These are phyloP conservation scores for Mus pahari DNA, from an alignment of 2,113 vertebrate genomes.

Conservation along the genomic window DNA sequence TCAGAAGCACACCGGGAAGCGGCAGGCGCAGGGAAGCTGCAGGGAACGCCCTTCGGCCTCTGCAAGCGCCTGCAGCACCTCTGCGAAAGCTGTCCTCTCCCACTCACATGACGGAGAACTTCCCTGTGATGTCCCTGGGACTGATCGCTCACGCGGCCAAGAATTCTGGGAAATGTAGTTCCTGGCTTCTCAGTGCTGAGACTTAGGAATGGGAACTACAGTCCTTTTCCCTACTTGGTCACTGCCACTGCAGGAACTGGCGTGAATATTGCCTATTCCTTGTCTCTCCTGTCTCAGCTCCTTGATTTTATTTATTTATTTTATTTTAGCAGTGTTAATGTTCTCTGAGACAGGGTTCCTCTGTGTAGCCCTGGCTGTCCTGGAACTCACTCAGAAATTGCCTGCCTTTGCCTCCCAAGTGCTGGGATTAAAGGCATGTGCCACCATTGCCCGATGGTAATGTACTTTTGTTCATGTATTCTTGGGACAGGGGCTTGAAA, in stretches of 20 bases:
- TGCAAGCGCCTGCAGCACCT: neutral
- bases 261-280: neutral
- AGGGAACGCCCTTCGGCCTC: neutral
- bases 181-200: neutral
- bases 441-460: neutral
- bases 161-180: constrained; percentile 47
- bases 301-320: neutral
- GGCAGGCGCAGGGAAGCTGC: neutral
- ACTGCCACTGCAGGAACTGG: neutral
- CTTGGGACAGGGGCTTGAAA: too few relatives aligned
- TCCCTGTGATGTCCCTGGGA: neutral
- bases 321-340: neutral
- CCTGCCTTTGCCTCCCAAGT: too few relatives aligned
- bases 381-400: too few relatives aligned
- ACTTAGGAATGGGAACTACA: neutral
- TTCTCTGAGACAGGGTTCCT: neutral
- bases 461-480: neutral
- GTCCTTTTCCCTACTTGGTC: neutral
- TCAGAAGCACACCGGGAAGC: neutral
- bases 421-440: too few relatives aligned
- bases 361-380: too few relatives aligned
- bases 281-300: neutral
- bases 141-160: neutral
- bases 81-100: neutral
- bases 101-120: neutral